A percentile compares a stretch with the other conserved stretches of the same genome.
phyloP scores from a whole-genome alignment of 1,140 invertebrate species.

The Helicoverpa zea region DNA sequence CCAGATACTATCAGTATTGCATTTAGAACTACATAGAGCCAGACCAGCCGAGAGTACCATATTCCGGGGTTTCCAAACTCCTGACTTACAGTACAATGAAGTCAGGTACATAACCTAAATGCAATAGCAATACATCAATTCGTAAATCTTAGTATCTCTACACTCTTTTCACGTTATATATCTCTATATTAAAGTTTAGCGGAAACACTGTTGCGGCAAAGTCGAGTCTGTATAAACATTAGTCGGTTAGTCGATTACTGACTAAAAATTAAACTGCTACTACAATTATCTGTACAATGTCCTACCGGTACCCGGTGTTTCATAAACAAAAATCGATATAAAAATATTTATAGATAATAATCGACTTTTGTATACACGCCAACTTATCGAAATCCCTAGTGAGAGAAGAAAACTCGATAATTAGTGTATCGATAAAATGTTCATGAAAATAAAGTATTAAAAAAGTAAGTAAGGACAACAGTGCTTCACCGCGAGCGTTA shows the following conservation, averaged over 20 bases:
- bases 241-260: constrained; percentile 34
- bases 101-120: constrained; percentile 56
- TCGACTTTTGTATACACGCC: constrained; percentile 22
- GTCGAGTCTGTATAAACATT: constrained; percentile 31
- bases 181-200: constrained; percentile 55
- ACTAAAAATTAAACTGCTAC: constrained; percentile 35
- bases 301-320: constrained; percentile 15
- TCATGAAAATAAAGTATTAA: constrained; percentile 45
- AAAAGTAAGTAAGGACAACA: constrained; percentile 51
- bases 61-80: constrained; percentile 1
- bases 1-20: constrained; percentile 50
- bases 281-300: constrained; percentile 34
- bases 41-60: not conserved
- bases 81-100: not conserved
- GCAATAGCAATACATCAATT: constrained; percentile 60
- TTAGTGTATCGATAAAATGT: constrained; percentile 11
- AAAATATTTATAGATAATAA: constrained; percentile 45
- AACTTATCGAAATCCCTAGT: constrained; percentile 24
- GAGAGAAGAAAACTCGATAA: constrained; percentile 9
- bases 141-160: constrained; percentile 68
- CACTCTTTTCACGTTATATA: constrained; percentile 63
- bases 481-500: constrained; percentile 60
- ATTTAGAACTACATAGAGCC: constrained; percentile 44
- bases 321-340: constrained; percentile 47
- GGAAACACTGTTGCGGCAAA: constrained; percentile 54